phyloP scores from a whole-genome alignment of 2,888 invertebrate genomes.

The Athrips mouffetella region DNA sequence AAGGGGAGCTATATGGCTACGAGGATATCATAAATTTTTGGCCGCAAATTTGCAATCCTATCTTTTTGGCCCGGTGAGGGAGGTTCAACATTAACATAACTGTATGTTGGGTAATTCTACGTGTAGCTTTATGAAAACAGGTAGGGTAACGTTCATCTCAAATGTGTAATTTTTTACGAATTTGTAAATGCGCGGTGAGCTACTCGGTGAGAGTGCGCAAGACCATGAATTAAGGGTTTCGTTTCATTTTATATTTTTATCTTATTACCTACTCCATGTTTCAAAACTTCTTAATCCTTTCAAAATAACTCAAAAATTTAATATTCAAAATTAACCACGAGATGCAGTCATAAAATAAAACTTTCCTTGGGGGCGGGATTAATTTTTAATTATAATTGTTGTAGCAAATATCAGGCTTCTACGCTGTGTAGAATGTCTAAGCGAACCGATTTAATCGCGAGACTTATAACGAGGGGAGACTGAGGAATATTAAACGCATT shows the following conservation, averaged over 20 bases:
- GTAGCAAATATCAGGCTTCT: slow-evolving; percentile 52
- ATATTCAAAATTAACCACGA: slow-evolving; percentile 38
- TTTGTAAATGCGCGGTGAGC: slow-evolving; percentile 4
- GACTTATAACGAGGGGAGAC: slow-evolving; percentile 58
- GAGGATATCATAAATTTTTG: slow-evolving; percentile 70
- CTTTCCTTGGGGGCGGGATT: slow-evolving; percentile 52
- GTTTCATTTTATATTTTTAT: too few species aligned
- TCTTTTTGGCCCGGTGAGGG: slow-evolving; percentile 69
- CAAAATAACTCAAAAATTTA: slow-evolving; percentile 22
- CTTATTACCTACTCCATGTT: background rate
- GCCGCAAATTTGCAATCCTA: slow-evolving; percentile 78
- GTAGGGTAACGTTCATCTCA: slow-evolving; percentile 1
- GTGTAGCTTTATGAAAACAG: slow-evolving; percentile 62
- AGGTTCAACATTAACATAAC: slow-evolving; percentile 71
- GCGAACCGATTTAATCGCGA: slow-evolving; percentile 67
- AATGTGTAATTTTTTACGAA: background rate
- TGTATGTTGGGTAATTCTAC: slow-evolving; percentile 63
- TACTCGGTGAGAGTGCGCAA: too few species aligned
- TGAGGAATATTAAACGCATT: slow-evolving; percentile 62
- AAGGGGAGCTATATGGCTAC: slow-evolving; percentile 61
- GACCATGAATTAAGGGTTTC: slow-evolving; percentile 2
- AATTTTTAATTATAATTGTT: slow-evolving; percentile 73
- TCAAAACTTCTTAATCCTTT: background rate
- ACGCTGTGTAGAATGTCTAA: slow-evolving; percentile 54
- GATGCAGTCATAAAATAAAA: slow-evolving; percentile 47